These are phyloP conservation scores for Cephalotes varians DNA, from an alignment of 2,888 invertebrate species.

Conservation along the genomic window DNA sequence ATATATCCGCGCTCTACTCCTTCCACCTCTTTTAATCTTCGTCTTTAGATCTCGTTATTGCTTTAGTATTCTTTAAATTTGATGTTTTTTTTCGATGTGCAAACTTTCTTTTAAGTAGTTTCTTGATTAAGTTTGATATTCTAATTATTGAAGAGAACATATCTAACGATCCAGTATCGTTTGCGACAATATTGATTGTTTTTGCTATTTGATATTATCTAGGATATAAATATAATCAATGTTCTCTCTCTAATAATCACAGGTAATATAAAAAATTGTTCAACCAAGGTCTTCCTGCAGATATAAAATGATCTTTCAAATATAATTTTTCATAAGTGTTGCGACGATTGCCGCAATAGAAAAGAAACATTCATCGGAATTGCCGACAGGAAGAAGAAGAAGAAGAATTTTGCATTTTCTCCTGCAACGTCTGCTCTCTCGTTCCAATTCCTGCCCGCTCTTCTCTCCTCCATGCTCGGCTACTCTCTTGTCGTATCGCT, in stretches of 20 bases:
- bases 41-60: slow-evolving; percentile 1
- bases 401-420: slow-evolving; percentile 49
- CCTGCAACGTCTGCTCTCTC: slow-evolving; percentile 47
- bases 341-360: neutral
- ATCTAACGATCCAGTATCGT: neutral
- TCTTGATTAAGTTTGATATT: slow-evolving; percentile 16
- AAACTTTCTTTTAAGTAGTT: neutral
- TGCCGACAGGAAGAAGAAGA: slow-evolving; percentile 4
- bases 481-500: slow-evolving; percentile 65
- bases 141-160: neutral
- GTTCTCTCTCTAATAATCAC: neutral
- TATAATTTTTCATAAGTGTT: slow-evolving; percentile 9
- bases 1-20: slow-evolving; percentile 44
- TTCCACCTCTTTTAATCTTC: slow-evolving; percentile 29
- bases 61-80: slow-evolving; percentile 21
- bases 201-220: neutral
- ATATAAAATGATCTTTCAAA: neutral
- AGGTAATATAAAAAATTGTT: neutral
- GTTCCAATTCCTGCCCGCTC: slow-evolving; percentile 54
- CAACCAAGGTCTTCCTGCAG: neutral
- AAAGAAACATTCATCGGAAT: slow-evolving; percentile 23
- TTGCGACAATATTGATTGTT: neutral
- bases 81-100: slow-evolving; percentile 15
- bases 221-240: neutral
- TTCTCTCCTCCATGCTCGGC: slow-evolving; percentile 37